A percentile compares a stretch with the other conserved stretches of the same genome.
Conservation (phyloP, 2,888 invertebrate genomes). For the Zele albiditarsus region DNA sequence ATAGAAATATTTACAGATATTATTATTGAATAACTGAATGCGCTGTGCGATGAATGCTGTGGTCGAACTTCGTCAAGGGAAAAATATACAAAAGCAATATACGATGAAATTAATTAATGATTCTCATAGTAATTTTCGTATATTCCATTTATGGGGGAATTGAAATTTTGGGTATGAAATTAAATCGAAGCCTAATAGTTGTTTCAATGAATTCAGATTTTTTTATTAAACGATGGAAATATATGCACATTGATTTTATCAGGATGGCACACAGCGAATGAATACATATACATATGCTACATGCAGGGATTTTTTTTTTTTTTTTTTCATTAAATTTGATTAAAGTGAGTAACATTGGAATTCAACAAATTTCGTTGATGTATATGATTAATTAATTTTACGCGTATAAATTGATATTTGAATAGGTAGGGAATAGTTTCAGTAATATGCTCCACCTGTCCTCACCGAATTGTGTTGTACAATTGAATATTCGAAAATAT, state of each 20-base stretch:
- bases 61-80: no score
- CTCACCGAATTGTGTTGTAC: no score
- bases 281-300: not conserved
- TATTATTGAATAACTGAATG: no score
- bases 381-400: no score
- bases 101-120: constrained; percentile 1
- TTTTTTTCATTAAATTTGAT: constrained; percentile 5
- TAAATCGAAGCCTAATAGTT: constrained; percentile 11
- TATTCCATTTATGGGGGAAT: constrained; percentile 7
- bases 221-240: constrained; percentile 5
- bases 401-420: no score
- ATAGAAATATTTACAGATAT: no score
- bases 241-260: constrained; percentile 17
- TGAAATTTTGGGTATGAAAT: constrained; percentile 10
- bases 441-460: no score
- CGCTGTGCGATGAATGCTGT: no score
- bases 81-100: not conserved
- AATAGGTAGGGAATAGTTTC: no score
- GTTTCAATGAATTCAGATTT: not conserved
- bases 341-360: not conserved
- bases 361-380: no score
- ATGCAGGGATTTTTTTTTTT: not conserved
- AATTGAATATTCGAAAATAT: no score
- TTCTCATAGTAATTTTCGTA: not conserved
- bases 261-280: not conserved